Conservation (phyloP, 1,140 invertebrate genomes). For the Sipha flava region DNA sequence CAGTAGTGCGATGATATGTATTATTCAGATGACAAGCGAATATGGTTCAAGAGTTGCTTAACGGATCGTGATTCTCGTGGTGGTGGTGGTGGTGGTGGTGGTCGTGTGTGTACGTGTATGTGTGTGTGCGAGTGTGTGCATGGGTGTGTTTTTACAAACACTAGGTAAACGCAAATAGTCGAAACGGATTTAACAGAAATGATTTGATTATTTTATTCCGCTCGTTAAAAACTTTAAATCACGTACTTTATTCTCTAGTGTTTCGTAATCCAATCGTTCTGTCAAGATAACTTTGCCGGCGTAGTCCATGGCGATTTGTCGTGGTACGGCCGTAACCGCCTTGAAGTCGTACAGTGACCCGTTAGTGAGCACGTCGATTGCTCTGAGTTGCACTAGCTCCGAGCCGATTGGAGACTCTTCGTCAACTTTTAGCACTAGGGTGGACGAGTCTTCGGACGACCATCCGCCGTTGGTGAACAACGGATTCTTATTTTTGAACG, state of each 20-base stretch:
- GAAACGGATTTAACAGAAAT: too few species aligned
- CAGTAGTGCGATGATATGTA: too few species aligned
- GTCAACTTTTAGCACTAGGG: conserved; percentile 55
- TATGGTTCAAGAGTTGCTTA: too few species aligned
- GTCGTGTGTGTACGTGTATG: too few species aligned
- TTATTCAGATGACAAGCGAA: too few species aligned
- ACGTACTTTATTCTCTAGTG: conserved; percentile 52
- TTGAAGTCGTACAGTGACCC: conserved; percentile 35
- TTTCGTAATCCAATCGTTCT: conserved; percentile 65
- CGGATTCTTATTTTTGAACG: conserved; percentile 68
- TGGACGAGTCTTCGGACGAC: conserved; percentile 53
- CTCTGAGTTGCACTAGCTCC: conserved; percentile 62
- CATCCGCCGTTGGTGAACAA: conserved; percentile 62
- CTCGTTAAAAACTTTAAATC: background rate
- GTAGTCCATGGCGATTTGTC: conserved; percentile 35
- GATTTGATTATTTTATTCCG: too few species aligned
- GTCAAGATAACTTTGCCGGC: conserved; percentile 60
- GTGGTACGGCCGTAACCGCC: conserved; percentile 34
- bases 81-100: too few species aligned
- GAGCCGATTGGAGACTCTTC: conserved; percentile 72
- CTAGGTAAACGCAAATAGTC: too few species aligned
- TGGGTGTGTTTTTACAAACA: too few species aligned
- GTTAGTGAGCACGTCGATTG: conserved; percentile 57
- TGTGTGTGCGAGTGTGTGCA: too few species aligned
- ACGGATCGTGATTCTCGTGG: too few species aligned